Conservation (phyloP, 2,113 vertebrate genomes). For the Acinonyx jubatus region DNA sequence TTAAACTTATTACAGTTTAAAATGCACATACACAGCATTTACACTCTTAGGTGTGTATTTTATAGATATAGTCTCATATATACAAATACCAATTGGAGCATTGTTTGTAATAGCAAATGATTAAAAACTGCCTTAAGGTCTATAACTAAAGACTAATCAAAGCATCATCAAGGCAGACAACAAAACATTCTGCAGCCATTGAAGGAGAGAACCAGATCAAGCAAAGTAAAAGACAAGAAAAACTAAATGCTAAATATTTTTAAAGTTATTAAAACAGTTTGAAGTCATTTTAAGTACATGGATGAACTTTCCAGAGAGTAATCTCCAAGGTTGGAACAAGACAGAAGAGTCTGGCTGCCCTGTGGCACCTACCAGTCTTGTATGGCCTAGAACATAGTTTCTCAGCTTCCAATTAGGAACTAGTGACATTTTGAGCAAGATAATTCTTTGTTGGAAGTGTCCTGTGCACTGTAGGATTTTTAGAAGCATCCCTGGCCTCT, state of each 20-base stretch:
- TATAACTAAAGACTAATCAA: background rate
- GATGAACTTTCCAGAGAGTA: background rate
- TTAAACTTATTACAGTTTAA: background rate
- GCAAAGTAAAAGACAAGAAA: background rate
- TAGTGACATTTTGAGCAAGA: background rate
- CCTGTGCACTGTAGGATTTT: background rate
- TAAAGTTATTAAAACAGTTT: background rate
- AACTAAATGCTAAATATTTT: background rate
- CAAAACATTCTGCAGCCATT: background rate
- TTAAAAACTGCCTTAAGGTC: background rate
- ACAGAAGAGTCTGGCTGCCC: background rate
- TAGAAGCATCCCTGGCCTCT: background rate
- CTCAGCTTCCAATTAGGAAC: background rate
- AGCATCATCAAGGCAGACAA: background rate
- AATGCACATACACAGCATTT: background rate
- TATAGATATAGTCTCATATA: background rate
- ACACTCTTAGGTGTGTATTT: background rate
- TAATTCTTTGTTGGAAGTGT: background rate
- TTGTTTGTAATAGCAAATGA: background rate
- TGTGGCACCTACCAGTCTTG: background rate
- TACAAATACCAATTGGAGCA: background rate
- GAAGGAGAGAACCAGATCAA: background rate
- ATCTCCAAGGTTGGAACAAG: background rate
- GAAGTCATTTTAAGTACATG: background rate
- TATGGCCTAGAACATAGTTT: background rate